phyloP scores from a whole-genome alignment of 2,888 invertebrate genomes.

The Palloptera scutellata region DNA sequence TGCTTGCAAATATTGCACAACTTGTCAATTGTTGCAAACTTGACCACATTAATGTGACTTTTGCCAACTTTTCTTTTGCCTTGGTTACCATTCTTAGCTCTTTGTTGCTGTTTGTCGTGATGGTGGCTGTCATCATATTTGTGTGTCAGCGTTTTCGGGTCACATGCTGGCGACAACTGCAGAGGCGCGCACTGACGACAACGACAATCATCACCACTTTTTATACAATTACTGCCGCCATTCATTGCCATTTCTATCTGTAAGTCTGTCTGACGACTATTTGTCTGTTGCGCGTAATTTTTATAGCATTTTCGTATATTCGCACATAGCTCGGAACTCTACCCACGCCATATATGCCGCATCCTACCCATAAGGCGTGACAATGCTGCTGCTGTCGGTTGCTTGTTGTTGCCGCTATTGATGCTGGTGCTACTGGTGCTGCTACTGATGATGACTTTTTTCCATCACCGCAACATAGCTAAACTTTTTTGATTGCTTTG shows the following conservation, averaged over 20 bases:
- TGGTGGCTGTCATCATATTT: slow-evolving; percentile 3
- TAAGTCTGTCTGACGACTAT: background rate
- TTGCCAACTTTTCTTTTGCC: slow-evolving; percentile 30
- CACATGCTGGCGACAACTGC: slow-evolving; percentile 14
- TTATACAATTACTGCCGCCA: slow-evolving; percentile 9
- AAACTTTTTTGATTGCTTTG: slow-evolving; percentile 59
- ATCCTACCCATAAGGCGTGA: background rate
- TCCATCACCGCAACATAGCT: slow-evolving; percentile 22
- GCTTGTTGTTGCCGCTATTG: slow-evolving; percentile 21
- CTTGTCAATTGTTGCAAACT: slow-evolving; percentile 32
- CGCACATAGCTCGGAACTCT: slow-evolving; percentile 26
- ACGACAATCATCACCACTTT: background rate
- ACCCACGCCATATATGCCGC: slow-evolving; percentile 29
- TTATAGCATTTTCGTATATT: slow-evolving; percentile 38
- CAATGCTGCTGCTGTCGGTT: slow-evolving; percentile 4
- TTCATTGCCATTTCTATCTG: slow-evolving; percentile 20
- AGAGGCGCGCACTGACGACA: slow-evolving; percentile 9
- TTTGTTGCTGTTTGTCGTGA: slow-evolving; percentile 8
- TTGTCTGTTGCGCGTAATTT: slow-evolving; percentile 28
- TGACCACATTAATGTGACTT: slow-evolving; percentile 39
- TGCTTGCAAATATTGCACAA: slow-evolving; percentile 29
- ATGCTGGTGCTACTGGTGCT: background rate
- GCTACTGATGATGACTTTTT: slow-evolving; percentile 22
- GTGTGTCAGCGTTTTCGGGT: slow-evolving; percentile 6
- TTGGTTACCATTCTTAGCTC: background rate